Evolutionary conservation across 1,140 invertebrate genomes (phyloP).

Genomic region (Drosophila sturtevanti): DNA sequence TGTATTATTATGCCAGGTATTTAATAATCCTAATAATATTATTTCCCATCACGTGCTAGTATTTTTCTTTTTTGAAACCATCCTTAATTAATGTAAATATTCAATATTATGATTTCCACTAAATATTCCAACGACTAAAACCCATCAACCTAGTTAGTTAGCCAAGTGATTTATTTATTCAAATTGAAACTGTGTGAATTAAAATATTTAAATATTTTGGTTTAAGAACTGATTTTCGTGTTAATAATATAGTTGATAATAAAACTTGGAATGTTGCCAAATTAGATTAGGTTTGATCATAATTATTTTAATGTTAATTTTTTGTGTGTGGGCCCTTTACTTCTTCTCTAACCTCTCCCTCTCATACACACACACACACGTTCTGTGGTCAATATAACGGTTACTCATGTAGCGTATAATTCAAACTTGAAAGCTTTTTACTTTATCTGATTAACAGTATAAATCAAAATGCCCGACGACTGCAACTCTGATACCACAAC

Average conservation of each 20-base stretch:
- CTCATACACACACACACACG: too few relatives aligned
- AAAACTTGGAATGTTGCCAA: constrained; percentile 1
- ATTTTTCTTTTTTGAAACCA: too few relatives aligned
- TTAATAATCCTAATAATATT: too few relatives aligned
- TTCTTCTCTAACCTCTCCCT: too few relatives aligned
- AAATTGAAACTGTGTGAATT: background rate
- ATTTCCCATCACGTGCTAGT: too few relatives aligned
- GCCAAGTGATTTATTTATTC: too few relatives aligned
- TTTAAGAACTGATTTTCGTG: background rate
- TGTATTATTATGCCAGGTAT: too few relatives aligned
- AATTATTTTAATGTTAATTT: constrained; percentile 2
- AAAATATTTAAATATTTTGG: constrained; percentile 1
- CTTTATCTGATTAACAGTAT: constrained; percentile 70
- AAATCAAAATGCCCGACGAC: constrained; percentile 63
- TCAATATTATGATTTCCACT: too few relatives aligned
- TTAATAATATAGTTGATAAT: background rate
- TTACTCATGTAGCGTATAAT: constrained; percentile 65
- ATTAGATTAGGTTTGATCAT: background rate
- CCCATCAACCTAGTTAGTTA: too few relatives aligned
- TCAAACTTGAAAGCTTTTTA: constrained; percentile 77
- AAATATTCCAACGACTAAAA: too few relatives aligned
- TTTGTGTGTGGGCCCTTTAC: constrained; percentile 2
- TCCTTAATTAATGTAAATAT: too few relatives aligned
- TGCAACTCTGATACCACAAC: background rate
- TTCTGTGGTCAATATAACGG: constrained; percentile 41